Evolutionary conservation across 2,797 vertebrate species (phyloP).

Genomic region (Acridotheres tristis): DNA sequence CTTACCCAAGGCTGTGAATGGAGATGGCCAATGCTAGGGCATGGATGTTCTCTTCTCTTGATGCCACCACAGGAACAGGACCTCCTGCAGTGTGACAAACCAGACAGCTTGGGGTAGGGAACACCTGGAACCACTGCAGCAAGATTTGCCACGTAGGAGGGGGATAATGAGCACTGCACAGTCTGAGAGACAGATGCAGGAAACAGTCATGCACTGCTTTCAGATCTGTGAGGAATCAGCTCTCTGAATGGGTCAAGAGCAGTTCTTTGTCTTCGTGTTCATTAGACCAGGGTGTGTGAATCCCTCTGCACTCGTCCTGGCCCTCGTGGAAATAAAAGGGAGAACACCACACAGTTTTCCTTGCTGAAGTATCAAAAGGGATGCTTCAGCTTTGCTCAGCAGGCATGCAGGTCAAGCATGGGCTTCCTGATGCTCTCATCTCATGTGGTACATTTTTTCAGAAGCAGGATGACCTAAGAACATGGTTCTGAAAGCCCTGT

Average conservation of each 20-base stretch:
- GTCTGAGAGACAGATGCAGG: background rate
- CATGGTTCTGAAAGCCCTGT: background rate
- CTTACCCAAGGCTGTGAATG: background rate
- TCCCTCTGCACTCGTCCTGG: background rate
- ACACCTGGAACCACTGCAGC: background rate
- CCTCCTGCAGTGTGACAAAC: background rate
- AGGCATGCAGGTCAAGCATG: background rate
- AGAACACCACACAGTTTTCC: background rate
- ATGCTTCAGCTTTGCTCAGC: background rate
- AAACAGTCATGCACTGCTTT: background rate
- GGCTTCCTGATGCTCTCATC: background rate
- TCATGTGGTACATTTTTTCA: background rate
- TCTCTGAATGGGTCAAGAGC: background rate
- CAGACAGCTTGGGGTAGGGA: background rate
- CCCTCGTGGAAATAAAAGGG: background rate
- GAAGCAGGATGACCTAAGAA: background rate
- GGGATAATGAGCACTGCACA: background rate
- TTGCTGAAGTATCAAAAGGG: background rate
- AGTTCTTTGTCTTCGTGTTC: background rate
- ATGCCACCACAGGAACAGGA: background rate
- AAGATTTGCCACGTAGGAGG: background rate
- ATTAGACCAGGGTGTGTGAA: background rate
- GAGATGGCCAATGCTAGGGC: background rate
- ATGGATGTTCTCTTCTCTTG: background rate
- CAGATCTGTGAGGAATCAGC: background rate